Evolutionary conservation across 2,888 invertebrate species (phyloP).

Genomic region (Achlya flavicornis): DNA sequence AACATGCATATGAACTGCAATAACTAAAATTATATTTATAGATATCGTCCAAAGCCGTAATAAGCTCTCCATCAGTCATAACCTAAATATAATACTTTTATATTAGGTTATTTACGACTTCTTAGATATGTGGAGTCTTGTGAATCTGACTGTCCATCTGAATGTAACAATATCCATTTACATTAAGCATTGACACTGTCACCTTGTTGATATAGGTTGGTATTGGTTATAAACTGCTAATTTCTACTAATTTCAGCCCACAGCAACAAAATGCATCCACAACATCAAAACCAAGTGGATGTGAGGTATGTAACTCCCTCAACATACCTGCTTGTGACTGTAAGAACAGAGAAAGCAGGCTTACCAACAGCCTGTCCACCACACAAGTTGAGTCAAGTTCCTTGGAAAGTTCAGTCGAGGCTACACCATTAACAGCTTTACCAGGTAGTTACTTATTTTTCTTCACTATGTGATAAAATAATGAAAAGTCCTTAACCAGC

Average conservation of each 20-base stretch:
- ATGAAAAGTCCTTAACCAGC: not conserved
- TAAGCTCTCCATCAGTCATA: too few relatives aligned
- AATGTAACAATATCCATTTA: too few relatives aligned
- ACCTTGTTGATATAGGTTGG: too few relatives aligned
- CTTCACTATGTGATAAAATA: not conserved
- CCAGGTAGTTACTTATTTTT: conserved; percentile 55
- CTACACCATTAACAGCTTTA: conserved; percentile 70
- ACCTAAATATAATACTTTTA: too few relatives aligned
- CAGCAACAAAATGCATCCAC: conserved; percentile 35
- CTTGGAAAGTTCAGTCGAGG: conserved; percentile 59
- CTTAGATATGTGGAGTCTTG: too few relatives aligned
- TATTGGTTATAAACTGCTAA: not conserved
- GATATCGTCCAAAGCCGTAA: too few relatives aligned
- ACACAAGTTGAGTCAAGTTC: conserved; percentile 35
- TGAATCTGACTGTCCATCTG: too few relatives aligned
- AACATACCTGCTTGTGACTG: conserved; percentile 54
- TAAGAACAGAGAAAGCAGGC: conserved; percentile 32
- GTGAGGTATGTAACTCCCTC: conserved; percentile 56
- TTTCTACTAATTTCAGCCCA: conserved; percentile 35
- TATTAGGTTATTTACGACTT: too few relatives aligned
- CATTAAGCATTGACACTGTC: too few relatives aligned
- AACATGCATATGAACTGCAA: too few relatives aligned
- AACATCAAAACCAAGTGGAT: conserved; percentile 34
- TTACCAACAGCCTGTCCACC: conserved; percentile 27
- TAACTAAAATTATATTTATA: too few relatives aligned